These are phyloP conservation scores for Scaptodrosophila lebanonensis DNA, from an alignment of 1,140 invertebrate genomes.

Conservation along the genomic window DNA sequence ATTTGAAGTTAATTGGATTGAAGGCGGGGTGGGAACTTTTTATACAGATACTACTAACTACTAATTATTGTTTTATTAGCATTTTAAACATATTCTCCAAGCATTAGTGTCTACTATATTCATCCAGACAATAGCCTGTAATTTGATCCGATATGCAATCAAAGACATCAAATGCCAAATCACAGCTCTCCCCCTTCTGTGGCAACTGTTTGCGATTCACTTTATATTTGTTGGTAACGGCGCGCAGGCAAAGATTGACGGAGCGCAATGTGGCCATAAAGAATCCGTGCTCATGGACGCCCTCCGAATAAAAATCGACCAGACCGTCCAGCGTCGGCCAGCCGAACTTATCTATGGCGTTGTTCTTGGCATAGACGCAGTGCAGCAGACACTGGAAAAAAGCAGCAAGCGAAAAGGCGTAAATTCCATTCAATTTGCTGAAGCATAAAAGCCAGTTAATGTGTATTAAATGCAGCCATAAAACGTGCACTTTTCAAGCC, in stretches of 20 bases:
- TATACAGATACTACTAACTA: neutral
- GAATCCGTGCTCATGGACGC: slow-evolving; percentile 83
- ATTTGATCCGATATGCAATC: slow-evolving; percentile 86
- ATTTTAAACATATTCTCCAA: too few relatives aligned
- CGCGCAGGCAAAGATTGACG: slow-evolving; percentile 82
- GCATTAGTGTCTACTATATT: slow-evolving; percentile 57
- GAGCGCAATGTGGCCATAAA: slow-evolving; percentile 83
- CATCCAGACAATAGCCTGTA: slow-evolving; percentile 80
- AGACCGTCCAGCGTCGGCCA: slow-evolving; percentile 84
- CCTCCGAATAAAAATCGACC: slow-evolving; percentile 83
- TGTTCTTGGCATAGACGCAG: slow-evolving; percentile 73
- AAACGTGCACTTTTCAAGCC: slow-evolving; percentile 63
- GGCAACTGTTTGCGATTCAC: slow-evolving; percentile 59
- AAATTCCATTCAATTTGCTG: slow-evolving; percentile 62
- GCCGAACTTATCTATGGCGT: slow-evolving; percentile 77
- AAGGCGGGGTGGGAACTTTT: too few relatives aligned
- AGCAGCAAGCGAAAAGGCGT: neutral
- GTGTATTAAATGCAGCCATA: slow-evolving; percentile 66
- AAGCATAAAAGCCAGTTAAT: slow-evolving; percentile 72
- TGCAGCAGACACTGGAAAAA: slow-evolving; percentile 67
- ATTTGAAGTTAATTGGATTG: too few relatives aligned
- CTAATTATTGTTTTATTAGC: too few relatives aligned
- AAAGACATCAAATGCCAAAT: slow-evolving; percentile 85
- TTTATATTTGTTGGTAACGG: slow-evolving; percentile 77
- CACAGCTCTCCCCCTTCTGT: slow-evolving; percentile 82